These are phyloP conservation scores for Cyanoramphus novaezelandiae DNA, from an alignment of 2,113 vertebrate genomes.

Conservation along the genomic window DNA sequence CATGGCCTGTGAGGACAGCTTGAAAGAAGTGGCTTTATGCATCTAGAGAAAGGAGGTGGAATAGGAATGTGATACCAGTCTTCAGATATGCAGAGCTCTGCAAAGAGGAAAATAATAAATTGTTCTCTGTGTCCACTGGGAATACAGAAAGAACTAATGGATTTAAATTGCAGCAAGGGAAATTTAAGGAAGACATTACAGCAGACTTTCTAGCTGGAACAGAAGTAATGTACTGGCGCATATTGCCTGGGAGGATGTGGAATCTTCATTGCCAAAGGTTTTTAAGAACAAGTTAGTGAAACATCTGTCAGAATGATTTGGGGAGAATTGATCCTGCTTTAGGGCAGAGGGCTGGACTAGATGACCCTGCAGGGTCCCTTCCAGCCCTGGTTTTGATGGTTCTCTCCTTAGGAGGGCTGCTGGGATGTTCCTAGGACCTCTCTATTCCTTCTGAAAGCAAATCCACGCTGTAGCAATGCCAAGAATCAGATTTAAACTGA, in stretches of 20 bases:
- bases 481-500: slow-evolving; percentile 15
- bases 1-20: not conserved
- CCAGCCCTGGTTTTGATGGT: not conserved
- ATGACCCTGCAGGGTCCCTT: slow-evolving; percentile 18
- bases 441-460: slow-evolving; percentile 7
- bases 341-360: slow-evolving; percentile 50
- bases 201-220: slow-evolving; percentile 23
- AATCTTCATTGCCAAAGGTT: slow-evolving; percentile 25
- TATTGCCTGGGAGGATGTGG: slow-evolving; percentile 46
- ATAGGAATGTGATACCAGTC: not conserved
- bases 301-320: slow-evolving; percentile 57
- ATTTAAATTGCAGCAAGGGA: slow-evolving; percentile 40
- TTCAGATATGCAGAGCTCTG: not conserved
- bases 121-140: slow-evolving; percentile 6
- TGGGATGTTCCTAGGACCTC: not conserved
- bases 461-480: not conserved
- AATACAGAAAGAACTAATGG: slow-evolving; percentile 40
- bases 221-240: not conserved
- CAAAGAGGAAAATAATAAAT: not conserved
- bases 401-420: slow-evolving; percentile 4
- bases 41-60: not conserved
- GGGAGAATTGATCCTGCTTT: slow-evolving; percentile 53
- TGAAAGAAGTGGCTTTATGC: not conserved
- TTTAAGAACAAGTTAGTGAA: slow-evolving; percentile 34
- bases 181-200: slow-evolving; percentile 36